phyloP scores from a whole-genome alignment of 2,113 vertebrate genomes.

The Crotalus tigris region DNA sequence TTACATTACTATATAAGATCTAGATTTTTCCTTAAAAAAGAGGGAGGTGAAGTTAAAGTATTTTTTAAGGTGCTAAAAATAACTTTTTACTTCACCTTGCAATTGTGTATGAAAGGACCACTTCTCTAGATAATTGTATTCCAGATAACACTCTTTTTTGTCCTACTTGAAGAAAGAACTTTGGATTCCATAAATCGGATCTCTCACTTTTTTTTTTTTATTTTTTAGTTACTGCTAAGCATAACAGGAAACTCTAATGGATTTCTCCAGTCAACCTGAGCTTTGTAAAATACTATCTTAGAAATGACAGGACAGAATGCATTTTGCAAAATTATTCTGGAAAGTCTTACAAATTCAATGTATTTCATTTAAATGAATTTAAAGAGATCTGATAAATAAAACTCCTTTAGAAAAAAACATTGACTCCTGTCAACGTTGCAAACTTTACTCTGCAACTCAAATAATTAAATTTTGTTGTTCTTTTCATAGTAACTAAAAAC shows the following conservation, averaged over 20 bases:
- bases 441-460: neutral
- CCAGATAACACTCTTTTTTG: neutral
- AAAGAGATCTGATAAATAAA: neutral
- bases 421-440: neutral
- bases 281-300: neutral
- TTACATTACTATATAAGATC: no score
- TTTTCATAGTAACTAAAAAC: constrained; percentile 3
- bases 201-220: neutral
- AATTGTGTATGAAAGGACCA: neutral
- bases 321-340: constrained; percentile 2
- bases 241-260: neutral
- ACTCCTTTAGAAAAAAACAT: neutral
- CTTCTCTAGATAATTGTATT: no score
- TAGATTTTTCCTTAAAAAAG: no score
- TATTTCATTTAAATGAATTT: neutral
- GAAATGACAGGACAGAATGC: neutral
- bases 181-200: neutral
- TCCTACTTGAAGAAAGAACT: neutral
- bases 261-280: neutral
- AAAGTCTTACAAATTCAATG: neutral
- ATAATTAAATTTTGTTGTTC: neutral
- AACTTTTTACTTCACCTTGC: no score
- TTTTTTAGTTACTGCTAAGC: neutral
- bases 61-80: no score
- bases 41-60: no score